Evolutionary conservation across 2,797 vertebrate genomes (phyloP).

Genomic region (Lates japonicus): DNA sequence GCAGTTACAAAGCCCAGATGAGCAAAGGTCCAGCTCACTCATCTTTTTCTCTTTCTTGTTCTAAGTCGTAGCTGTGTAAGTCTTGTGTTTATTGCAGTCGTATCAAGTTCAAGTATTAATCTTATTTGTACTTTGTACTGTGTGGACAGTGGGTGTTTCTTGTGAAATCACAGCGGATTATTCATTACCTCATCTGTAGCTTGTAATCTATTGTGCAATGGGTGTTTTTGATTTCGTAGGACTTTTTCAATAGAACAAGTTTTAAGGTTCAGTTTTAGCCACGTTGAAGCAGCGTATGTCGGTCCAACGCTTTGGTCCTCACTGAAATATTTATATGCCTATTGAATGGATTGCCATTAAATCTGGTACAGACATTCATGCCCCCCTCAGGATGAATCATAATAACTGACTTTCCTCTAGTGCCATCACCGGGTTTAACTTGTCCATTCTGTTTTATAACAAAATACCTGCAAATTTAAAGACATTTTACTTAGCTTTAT

Average conservation of each 20-base stretch:
- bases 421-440: no score
- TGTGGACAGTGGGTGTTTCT: neutral
- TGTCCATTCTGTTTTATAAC: no score
- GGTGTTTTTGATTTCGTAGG: neutral
- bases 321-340: no score
- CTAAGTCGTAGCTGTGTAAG: neutral
- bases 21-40: neutral
- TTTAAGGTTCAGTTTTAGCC: neutral
- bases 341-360: neutral
- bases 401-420: neutral
- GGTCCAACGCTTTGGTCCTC: no score
- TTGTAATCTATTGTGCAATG: neutral
- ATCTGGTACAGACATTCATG: neutral
- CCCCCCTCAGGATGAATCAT: neutral
- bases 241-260: neutral
- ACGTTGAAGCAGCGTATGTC: no score
- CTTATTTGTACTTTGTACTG: constrained; percentile 4
- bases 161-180: constrained; percentile 2
- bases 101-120: neutral
- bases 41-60: neutral
- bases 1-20: neutral
- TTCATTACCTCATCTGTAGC: neutral
- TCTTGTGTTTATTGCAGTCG: neutral
- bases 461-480: neutral
- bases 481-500: neutral